Evolutionary conservation across 2,113 vertebrate genomes (phyloP), one percentile per base, ranked within the genome.

Genomic region (Melozone crissalis): DNA sequence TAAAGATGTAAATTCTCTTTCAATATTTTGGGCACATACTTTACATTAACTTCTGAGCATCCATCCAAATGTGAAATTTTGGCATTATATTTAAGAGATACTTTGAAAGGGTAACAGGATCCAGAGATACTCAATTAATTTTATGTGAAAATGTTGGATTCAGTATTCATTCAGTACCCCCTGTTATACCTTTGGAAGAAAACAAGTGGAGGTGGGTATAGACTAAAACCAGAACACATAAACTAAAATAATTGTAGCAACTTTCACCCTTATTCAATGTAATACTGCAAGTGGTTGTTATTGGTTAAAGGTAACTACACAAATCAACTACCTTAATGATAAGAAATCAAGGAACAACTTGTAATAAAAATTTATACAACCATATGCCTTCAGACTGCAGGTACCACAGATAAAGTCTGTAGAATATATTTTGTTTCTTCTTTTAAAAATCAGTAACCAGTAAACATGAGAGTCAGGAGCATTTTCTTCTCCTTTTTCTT

Each of bases 1-100:
- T 93, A 89, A 95, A 97, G 91, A 55, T 82, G 11, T 82, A 84
- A 67, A 46, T 83, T 97, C 33, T 74, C 68, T 94, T 96, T 87
- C 86, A 92, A 43, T 93, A 86, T 97, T 96, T 88, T 68, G 95
- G 44, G 61, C 43, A 84, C 95, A 84, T 28, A 94, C 23, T 96
- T 96, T 89, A 69, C 52, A 80, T 91, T 94, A 49, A 77, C 15
- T 92, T 95, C 77, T 90, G 74, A 76, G 69, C 96, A 87, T n/a
- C 11, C 22, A 85, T 94, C 74, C 91, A 96, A 94, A 74, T 81
- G 46, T 93, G 63, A 92, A 96, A 91, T 82, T 72, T 65, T 80
- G 86, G 28, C 43, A 3, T 96, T 85, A 65, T 58, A 89, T 84
- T 92, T 69, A 89, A 87, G 33, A 85, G 59, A 65, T 89, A 47